phyloP scores from a whole-genome alignment of 2,888 invertebrate species.

The Pristionchus arcanus region DNA sequence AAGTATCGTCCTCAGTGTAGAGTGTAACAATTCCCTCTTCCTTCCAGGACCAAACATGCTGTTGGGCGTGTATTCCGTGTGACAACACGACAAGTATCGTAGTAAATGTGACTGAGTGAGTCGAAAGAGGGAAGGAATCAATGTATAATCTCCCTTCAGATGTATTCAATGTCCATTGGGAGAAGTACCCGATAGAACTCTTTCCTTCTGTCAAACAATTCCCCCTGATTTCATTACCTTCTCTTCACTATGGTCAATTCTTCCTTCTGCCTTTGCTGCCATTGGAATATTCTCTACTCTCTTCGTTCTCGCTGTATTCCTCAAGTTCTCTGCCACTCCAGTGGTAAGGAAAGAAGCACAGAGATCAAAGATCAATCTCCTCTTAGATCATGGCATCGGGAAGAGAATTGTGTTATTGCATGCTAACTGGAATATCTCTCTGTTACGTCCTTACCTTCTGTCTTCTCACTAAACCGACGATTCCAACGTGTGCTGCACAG shows the following conservation, averaged over 20 bases:
- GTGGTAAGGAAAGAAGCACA: constrained; percentile 79
- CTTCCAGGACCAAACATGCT: constrained; percentile 81
- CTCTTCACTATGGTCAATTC: constrained; percentile 84
- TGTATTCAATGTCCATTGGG: constrained; percentile 85
- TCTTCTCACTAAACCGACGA: constrained; percentile 85
- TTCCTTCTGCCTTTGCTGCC: constrained; percentile 84
- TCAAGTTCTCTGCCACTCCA: constrained; percentile 85
- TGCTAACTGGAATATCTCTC: constrained; percentile 85
- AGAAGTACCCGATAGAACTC: constrained; percentile 84
- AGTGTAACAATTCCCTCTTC: not conserved
- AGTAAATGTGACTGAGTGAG: constrained; percentile 82
- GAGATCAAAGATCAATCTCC: constrained; percentile 19
- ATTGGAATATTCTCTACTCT: constrained; percentile 84
- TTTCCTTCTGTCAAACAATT: constrained; percentile 84
- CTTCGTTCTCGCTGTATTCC: constrained; percentile 85
- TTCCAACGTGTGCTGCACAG: constrained; percentile 83
- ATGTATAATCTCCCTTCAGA: constrained; percentile 53
- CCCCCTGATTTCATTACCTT: constrained; percentile 82
- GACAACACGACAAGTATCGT: constrained; percentile 84
- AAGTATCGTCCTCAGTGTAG: not conserved
- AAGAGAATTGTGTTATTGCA: constrained; percentile 87
- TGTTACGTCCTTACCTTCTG: constrained; percentile 87
- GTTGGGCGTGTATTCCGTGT: constrained; percentile 87
- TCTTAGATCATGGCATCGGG: constrained; percentile 87
- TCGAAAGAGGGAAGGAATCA: not conserved